Conservation (phyloP, 1,140 invertebrate genomes). For the Drosophila subpulchrella region DNA sequence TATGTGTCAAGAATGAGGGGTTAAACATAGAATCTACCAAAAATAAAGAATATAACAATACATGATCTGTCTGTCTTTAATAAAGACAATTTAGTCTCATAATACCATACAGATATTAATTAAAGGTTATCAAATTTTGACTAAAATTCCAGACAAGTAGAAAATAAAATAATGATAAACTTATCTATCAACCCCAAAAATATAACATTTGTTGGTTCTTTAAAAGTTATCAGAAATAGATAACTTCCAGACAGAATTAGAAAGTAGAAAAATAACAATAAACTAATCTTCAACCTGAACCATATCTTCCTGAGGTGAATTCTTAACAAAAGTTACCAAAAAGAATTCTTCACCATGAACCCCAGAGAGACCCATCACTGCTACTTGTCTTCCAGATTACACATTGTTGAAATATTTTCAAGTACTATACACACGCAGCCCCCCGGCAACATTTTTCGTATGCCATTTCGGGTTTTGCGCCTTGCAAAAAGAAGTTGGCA, state of each 20-base stretch:
- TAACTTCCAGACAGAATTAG: conserved; percentile 7
- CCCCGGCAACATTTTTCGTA: conserved; percentile 10
- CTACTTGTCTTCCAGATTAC: conserved; percentile 15
- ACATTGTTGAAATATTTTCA: conserved; percentile 50
- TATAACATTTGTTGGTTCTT: background rate
- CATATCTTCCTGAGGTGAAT: background rate
- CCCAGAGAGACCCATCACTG: background rate
- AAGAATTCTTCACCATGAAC: background rate
- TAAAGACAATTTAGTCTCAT: too few species aligned
- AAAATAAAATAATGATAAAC: background rate
- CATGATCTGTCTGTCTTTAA: too few species aligned
- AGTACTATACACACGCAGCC: conserved; percentile 16
- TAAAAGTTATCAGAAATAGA: conserved; percentile 12
- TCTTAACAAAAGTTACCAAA: background rate
- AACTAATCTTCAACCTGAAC: conserved; percentile 13
- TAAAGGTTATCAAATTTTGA: background rate
- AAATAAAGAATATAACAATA: too few species aligned
- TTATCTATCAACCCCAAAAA: background rate
- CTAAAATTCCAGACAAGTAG: background rate
- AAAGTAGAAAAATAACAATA: background rate
- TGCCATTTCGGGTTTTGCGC: conserved; percentile 30
- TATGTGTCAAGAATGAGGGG: background rate
- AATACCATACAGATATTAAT: too few species aligned
- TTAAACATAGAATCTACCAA: background rate
- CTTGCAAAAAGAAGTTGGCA: conserved; percentile 40